Base-by-base conservation (phyloP, 2,113 vertebrate genomes). In the Misgurnus mizolepis region DNA sequence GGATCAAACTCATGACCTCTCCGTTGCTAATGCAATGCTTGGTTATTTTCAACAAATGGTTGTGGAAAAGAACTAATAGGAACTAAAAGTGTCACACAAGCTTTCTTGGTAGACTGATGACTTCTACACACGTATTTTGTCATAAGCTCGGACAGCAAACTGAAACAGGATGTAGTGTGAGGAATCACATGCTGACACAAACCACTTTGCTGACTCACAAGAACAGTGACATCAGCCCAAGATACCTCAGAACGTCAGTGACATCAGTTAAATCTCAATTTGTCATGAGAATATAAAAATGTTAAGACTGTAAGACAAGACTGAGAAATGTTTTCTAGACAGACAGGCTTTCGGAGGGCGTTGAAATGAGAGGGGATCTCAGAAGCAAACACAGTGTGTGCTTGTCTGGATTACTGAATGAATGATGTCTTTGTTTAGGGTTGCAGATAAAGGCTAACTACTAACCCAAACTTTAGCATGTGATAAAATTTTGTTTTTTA, bases 71-170 rank as follows among this genome's bases (percentile, higher is more conserved):
- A 34, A n/a, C n/a, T n/a, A n/a, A n/a, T n/a, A 45, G 18, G 55
- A 75, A 75, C 73, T 34, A 60, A 64, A 75, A 75, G 73, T 64
- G 43, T 75, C 43, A n/a, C 73, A 49, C 73, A 50, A 75, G 58
- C 41, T 49, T 74, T 58, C 55, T 22, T n/a, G 22, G 7, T 10
- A 74, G 55, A 74, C 71, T 61, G 55, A 74, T 61, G 70, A 74
- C 71, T 74, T 50, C 34, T 49, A 17, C 11, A 34, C 50, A 43
- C 17, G 18, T 27, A 62, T 15, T 39, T 22, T 22, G n/a, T 14
- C 6, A 47, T 75, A 34, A 61, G 40, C 10, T 62, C 18, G 11
- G 58, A 64, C 43, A 34, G 43, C 73, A 62, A 49, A 64, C 22
- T 17, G 60, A 64, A 75, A 60, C 43, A 75, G 3, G 14, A 60